Percentiles rank a stretch among this genome's conserved stretches.
These are phyloP conservation scores for Ammospiza nelsoni DNA, from an alignment of 2,113 vertebrate species.

Conservation along the genomic window DNA sequence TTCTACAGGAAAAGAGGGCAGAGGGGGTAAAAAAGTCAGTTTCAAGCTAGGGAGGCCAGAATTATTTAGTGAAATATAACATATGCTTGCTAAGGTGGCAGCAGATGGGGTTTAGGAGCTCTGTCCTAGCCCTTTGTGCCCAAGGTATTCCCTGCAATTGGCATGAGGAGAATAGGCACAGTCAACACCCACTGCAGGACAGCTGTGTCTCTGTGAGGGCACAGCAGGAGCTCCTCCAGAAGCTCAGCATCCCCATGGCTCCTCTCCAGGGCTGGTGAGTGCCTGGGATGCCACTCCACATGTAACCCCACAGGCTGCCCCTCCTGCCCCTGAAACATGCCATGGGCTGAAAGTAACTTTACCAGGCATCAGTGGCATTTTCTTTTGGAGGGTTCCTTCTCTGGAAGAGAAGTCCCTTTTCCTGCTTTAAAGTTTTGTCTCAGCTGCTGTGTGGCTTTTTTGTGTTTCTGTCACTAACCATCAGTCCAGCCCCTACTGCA, in stretches of 20 bases:
- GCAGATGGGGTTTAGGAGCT: neutral
- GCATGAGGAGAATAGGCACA: neutral
- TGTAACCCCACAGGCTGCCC: rapidly evolving
- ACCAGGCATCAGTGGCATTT: neutral
- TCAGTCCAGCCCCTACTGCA: neutral
- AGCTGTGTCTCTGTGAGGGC: neutral
- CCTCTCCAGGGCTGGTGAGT: neutral
- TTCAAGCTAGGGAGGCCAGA: neutral
- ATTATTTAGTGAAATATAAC: neutral
- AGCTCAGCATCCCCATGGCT: neutral
- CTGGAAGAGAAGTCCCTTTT: neutral
- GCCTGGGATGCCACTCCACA: neutral
- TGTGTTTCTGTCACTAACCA: neutral
- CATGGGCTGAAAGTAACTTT: rapidly evolving
- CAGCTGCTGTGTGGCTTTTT: neutral
- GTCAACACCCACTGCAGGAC: neutral
- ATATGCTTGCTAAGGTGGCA: neutral
- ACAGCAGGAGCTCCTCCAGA: neutral
- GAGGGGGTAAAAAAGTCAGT: neutral
- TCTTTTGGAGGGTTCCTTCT: neutral
- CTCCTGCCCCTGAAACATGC: neutral
- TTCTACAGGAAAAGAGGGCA: neutral
- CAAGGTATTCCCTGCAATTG: neutral
- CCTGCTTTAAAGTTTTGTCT: neutral
- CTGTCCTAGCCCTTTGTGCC: neutral